Percentiles rank a stretch among this genome's conserved stretches.
These are phyloP conservation scores for Micromys minutus DNA, from an alignment of 2,113 vertebrate species.

Conservation along the genomic window DNA sequence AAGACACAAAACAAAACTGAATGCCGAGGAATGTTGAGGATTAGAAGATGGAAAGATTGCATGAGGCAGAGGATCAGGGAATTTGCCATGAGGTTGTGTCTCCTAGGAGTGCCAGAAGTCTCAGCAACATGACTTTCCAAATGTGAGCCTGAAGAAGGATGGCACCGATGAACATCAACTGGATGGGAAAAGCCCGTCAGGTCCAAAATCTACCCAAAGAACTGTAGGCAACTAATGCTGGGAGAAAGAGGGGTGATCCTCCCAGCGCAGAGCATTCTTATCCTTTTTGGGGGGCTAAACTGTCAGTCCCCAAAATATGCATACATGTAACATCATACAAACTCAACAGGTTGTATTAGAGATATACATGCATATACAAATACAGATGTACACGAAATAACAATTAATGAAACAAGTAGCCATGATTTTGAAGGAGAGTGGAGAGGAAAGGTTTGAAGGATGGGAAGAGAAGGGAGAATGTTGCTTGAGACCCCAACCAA, in stretches of 20 bases:
- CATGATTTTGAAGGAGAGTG: no score
- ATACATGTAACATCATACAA: background rate
- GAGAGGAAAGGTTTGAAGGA: background rate
- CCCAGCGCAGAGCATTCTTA: background rate
- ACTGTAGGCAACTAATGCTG: background rate
- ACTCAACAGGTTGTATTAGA: background rate
- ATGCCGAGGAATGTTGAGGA: background rate
- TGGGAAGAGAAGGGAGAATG: no score
- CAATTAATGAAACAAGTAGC: background rate
- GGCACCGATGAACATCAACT: background rate
- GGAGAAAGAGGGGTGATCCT: background rate
- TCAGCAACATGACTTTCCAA: background rate
- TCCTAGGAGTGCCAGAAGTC: background rate
- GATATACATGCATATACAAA: background rate
- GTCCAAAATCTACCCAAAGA: background rate
- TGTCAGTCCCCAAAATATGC: background rate
- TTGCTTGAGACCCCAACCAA: no score
- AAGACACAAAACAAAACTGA: background rate
- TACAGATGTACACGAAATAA: background rate
- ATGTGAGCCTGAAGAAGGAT: background rate
- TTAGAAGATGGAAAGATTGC: no score
- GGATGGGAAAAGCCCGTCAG: background rate
- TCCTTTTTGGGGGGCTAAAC: background rate
- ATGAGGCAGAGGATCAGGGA: background rate
- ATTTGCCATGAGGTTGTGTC: background rate